Evolutionary conservation across 2,113 vertebrate genomes (phyloP).

Genomic region (Dendropsophus ebraccatus): DNA sequence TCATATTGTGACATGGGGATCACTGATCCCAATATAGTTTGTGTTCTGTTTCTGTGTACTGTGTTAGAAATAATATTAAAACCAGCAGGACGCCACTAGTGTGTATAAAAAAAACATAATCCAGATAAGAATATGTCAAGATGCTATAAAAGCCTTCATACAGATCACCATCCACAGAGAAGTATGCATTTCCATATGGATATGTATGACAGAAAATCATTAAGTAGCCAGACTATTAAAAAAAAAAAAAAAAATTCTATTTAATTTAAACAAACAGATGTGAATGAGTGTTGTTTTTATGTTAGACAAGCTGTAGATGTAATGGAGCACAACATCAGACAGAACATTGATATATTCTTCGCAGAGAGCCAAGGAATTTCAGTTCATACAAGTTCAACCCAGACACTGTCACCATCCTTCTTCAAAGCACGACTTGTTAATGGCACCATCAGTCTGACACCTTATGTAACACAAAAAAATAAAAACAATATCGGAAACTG

Average conservation of each 20-base stretch:
- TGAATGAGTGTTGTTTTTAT: neutral
- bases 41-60: neutral
- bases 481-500: slow-evolving; percentile 25
- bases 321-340: neutral
- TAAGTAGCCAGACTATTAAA: neutral
- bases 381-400: slow-evolving; percentile 6
- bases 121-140: neutral
- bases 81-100: neutral
- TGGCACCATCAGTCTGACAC: slow-evolving; percentile 38
- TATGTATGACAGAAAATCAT: neutral
- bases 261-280: neutral
- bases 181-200: no score
- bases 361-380: neutral
- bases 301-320: neutral
- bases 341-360: slow-evolving; percentile 24
- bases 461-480: slow-evolving; percentile 12
- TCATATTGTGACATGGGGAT: neutral
- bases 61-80: neutral
- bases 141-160: neutral
- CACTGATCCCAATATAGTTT: neutral
- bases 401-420: slow-evolving; percentile 24
- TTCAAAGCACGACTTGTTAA: slow-evolving; percentile 6
- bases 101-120: neutral
- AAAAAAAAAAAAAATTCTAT: neutral
- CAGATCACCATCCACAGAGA: neutral